phyloP scores from a whole-genome alignment of 2,888 invertebrate species.

The Agrochola lota region DNA sequence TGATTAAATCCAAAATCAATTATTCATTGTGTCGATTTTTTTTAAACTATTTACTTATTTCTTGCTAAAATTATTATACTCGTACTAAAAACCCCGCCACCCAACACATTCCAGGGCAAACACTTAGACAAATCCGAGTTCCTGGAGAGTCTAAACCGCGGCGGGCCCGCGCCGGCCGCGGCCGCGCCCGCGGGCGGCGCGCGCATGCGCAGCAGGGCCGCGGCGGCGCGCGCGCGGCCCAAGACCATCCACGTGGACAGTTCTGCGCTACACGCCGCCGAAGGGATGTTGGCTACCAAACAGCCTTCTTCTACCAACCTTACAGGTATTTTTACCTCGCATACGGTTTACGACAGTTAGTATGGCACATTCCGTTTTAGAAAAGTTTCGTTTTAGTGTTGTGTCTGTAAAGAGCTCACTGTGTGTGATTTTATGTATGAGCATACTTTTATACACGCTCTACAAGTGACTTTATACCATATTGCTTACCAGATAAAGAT shows the following conservation, averaged over 20 bases:
- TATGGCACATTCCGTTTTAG: neutral
- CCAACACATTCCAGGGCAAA: conserved; percentile 92
- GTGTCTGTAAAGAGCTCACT: too few relatives aligned
- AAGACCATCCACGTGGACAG: conserved; percentile 98
- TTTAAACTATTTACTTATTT: too few relatives aligned
- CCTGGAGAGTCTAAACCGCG: conserved; percentile 81
- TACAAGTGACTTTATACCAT: too few relatives aligned
- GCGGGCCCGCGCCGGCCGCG: conserved; percentile 65
- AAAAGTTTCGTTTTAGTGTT: too few relatives aligned
- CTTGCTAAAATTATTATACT: too few relatives aligned
- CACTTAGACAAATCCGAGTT: conserved; percentile 92
- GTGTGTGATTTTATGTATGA: too few relatives aligned
- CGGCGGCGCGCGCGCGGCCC: conserved; percentile 93
- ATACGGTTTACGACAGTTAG: neutral
- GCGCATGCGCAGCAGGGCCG: conserved; percentile 86
- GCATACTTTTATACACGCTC: too few relatives aligned
- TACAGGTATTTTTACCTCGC: conserved; percentile 91
- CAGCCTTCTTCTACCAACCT: conserved; percentile 96
- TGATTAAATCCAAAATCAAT: too few relatives aligned
- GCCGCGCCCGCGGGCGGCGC: conserved; percentile 43
- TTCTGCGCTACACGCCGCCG: conserved; percentile 94
- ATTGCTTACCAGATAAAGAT: too few relatives aligned
- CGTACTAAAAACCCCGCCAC: neutral
- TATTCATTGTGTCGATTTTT: too few relatives aligned
- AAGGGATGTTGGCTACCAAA: conserved; percentile 93